phyloP scores from a whole-genome alignment of 2,113 vertebrate species.

The Holacanthus passer region DNA sequence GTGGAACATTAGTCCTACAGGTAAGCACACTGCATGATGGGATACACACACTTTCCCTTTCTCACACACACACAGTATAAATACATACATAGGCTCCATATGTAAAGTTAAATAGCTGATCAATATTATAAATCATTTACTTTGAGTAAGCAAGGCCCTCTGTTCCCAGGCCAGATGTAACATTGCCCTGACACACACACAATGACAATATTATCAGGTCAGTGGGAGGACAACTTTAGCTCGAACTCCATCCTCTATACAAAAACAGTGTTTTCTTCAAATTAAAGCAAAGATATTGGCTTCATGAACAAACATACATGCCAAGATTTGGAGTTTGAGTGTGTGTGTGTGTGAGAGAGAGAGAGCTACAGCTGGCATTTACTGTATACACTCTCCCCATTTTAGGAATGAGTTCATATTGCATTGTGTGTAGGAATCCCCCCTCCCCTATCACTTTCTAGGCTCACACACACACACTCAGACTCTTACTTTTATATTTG shows the following conservation, averaged over 20 bases:
- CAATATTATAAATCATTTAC: slow-evolving; percentile 71
- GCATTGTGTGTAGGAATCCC: not conserved
- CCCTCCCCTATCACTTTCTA: not conserved
- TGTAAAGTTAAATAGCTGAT: slow-evolving; percentile 59
- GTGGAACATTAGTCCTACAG: slow-evolving; percentile 26
- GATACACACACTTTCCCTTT: slow-evolving; percentile 27
- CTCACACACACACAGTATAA: slow-evolving; percentile 24
- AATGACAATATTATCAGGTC: slow-evolving; percentile 37
- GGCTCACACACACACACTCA: not conserved
- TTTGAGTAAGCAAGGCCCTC: slow-evolving; percentile 18
- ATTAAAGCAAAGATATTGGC: not conserved
- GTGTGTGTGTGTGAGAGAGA: not conserved
- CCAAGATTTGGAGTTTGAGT: not conserved
- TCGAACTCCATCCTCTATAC: slow-evolving; percentile 19
- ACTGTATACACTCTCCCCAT: not conserved
- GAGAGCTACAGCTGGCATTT: not conserved
- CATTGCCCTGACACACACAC: slow-evolving; percentile 28
- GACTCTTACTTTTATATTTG: no score
- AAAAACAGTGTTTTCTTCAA: not conserved
- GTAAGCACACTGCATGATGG: slow-evolving; percentile 9
- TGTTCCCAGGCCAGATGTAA: slow-evolving; percentile 11
- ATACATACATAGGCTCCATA: slow-evolving; percentile 36
- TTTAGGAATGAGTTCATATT: not conserved
- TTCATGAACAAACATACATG: not conserved
- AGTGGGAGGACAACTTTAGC: slow-evolving; percentile 63